Percentiles rank a stretch among this genome's conserved stretches.
These are phyloP conservation scores for Micrasema longulum DNA, from an alignment of 1,140 invertebrate genomes.

Conservation along the genomic window DNA sequence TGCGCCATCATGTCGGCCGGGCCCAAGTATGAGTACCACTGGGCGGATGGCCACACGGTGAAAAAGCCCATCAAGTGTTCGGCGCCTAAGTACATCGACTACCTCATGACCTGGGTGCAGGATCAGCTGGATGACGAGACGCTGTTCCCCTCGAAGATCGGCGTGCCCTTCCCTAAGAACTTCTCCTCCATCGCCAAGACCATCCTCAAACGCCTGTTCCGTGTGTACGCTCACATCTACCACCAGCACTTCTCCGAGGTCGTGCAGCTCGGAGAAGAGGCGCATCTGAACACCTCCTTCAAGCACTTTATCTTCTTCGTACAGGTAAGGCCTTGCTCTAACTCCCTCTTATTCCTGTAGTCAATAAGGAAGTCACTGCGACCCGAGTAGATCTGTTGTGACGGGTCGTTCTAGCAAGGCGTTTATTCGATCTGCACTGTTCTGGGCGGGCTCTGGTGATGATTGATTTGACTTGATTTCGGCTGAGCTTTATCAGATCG, in stretches of 20 bases:
- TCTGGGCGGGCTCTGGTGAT: no score
- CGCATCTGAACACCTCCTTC: constrained; percentile 99
- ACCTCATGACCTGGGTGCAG: constrained; percentile 99
- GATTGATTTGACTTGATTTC: no score
- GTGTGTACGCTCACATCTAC: constrained; percentile 99
- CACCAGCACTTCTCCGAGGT: constrained; percentile 99
- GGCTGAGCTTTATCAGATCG: no score
- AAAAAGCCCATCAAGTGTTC: constrained; percentile 99
- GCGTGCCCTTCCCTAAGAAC: constrained; percentile 98
- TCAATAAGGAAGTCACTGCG: no score
- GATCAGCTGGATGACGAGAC: constrained; percentile 99
- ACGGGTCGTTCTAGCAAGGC: no score
- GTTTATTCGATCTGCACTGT: no score
- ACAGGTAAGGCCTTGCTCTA: constrained; percentile 78
- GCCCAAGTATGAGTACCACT: constrained; percentile 99
- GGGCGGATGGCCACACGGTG: constrained; percentile 98
- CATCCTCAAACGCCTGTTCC: constrained; percentile 96
- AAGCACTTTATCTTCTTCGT: constrained; percentile 99
- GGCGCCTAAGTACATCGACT: constrained; percentile 99
- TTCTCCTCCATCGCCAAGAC: constrained; percentile 97
- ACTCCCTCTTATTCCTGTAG: not conserved
- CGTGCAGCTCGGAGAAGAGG: constrained; percentile 97
- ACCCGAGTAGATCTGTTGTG: no score
- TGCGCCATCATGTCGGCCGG: constrained; percentile 98
- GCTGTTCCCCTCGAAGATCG: constrained; percentile 99